Evolutionary conservation across 1,140 invertebrate genomes (phyloP), one percentile per base, ranked within the genome.

Genomic region (Ostrea edulis): DNA sequence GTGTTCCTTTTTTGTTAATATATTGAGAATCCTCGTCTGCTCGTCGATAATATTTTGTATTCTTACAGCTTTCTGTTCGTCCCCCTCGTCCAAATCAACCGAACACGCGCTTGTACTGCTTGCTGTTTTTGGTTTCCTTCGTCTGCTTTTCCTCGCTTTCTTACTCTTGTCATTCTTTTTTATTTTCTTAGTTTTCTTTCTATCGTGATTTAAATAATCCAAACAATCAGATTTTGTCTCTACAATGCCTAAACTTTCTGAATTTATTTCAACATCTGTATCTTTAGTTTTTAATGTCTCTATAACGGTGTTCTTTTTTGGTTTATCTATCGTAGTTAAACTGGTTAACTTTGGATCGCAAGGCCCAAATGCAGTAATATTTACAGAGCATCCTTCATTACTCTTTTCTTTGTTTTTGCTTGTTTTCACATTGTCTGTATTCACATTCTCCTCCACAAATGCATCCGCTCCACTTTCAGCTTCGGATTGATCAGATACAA

Each of bases 21-120:
- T 77, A 29, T 77, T 12, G 22, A 77, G 25, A 4, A 77, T 77
- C 12, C 68, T 77, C 29, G 25, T 77, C 14, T 77, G 68, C 29
- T 77, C 68, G 12, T 77, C 68, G 22, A 77, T 77, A 77, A 77
- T 25, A 77, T 77, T 77, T 77, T 77, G 68, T 12, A 77, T 77
- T 77, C 68, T 22, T 8, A 77, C 29, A 29, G 68, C 68, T 77
- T 77, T 77, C 25, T 29, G 68, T 25, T 35, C 22, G 14, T 77
- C 68, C 9, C 35, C 68, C 7, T 22, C 22, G 25, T 77, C 68
- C 8, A 14, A 29, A 14, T 77, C 68, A 25, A 77, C 68, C 3
- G 68, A 77, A 77, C 68, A 77, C 1, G 25, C 25, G 17, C 68
- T 44, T 2, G 2, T 44, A 5, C 35, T 77, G 25, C 35, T 77